A percentile compares a stretch with the other conserved stretches of the same genome.
phyloP scores from a whole-genome alignment of 2,113 vertebrate genomes.

The Trematocara variabile region DNA sequence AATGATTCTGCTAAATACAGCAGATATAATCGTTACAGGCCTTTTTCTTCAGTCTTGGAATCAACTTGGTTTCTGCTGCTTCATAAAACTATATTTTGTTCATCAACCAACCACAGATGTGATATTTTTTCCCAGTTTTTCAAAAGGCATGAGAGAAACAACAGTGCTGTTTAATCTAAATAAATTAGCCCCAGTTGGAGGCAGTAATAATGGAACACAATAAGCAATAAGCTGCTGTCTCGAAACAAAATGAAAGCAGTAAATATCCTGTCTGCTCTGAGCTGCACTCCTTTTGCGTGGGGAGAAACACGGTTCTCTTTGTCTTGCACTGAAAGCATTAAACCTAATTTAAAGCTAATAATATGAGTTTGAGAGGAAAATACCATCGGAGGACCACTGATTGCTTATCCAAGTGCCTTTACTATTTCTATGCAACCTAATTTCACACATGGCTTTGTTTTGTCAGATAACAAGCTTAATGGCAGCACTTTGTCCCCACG shows the following conservation, averaged over 20 bases:
- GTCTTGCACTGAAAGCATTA: slow-evolving; percentile 19
- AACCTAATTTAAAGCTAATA: slow-evolving; percentile 35
- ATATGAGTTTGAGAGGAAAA: slow-evolving; percentile 20
- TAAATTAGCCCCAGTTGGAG: slow-evolving; percentile 78
- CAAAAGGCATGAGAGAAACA: slow-evolving; percentile 66
- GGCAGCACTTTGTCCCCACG: not conserved
- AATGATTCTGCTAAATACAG: not conserved
- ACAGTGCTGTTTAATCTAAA: slow-evolving; percentile 76
- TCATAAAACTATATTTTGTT: slow-evolving; percentile 45
- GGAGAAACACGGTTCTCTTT: slow-evolving; percentile 6
- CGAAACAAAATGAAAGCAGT: slow-evolving; percentile 74
- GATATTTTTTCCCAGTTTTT: not conserved
- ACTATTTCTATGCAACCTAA: slow-evolving; percentile 9
- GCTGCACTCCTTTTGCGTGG: slow-evolving; percentile 21
- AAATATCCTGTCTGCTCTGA: slow-evolving; percentile 66
- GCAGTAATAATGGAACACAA: slow-evolving; percentile 71
- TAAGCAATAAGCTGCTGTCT: slow-evolving; percentile 73
- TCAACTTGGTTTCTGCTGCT: slow-evolving; percentile 34
- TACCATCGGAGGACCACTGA: not conserved
- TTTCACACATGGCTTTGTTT: slow-evolving; percentile 33
- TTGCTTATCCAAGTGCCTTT: not conserved
- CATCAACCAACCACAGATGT: slow-evolving; percentile 15
- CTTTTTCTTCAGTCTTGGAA: not conserved
- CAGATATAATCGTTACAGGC: not conserved
- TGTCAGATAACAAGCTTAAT: slow-evolving; percentile 44